Base-by-base conservation (phyloP, 2,888 invertebrate species). In the Gonocerus acuteangulatus region DNA sequence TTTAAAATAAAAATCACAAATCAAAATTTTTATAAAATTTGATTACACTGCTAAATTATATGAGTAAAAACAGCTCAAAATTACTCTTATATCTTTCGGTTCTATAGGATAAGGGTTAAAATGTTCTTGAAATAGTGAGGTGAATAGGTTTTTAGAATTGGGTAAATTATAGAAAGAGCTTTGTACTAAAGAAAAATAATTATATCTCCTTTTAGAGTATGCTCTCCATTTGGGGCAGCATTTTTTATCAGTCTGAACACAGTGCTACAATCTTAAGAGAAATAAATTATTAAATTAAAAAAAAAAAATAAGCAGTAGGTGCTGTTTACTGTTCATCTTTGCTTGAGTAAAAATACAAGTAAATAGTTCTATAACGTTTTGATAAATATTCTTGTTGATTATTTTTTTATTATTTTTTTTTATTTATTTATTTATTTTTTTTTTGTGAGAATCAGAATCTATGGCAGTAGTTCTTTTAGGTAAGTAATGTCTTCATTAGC, bases 21-120 rank as follows among this genome's bases (percentile, higher is more conserved):
- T 52, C 39, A 52, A 52, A 39, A 15, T 39, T 52, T 51, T 39
- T 39, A 52, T 52, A 39, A 52, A 21, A 52, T 39, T 19, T 11
- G 39, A 21, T 52, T 21, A 27, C 23, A 16, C 11, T 2, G 9
- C 27, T 6, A 6, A 27, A 27, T 27, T 27, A 27, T 27, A 27
- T 32, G 32, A 49, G 32, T 13, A 52, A 19, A 32, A 52, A 52
- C 52, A 52, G 52, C 52, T 52, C 52, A 52, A 52, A 52, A 39
- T 52, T 32, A n/a, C 34, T 39, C 11, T 19, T 19, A 52, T 52
- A 34, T 36, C 36, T 52, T 52, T 21, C 36, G 36, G 36, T 52
- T 47, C 15, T 19, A 16, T 36, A 21, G 39, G 39, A 22, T 36
- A 36, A 39, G 39, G 52, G 7, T 19, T 52, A 52, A 36, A 21